Conservation (phyloP, 1,140 invertebrate genomes). For the Drosophila busckii region DNA sequence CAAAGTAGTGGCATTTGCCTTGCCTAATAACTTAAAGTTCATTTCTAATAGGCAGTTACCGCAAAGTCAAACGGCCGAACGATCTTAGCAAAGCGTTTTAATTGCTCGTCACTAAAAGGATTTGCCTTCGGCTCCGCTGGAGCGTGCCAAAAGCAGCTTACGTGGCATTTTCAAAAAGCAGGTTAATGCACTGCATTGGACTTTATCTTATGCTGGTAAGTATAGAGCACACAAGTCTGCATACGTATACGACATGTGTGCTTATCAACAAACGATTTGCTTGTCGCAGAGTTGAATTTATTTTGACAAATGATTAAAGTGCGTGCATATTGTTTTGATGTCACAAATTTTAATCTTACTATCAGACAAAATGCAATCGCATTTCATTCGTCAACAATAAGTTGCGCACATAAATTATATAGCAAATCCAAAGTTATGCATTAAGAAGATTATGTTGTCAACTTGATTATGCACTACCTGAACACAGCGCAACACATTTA, state of each 20-base stretch:
- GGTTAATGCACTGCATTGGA: no score
- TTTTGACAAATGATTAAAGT: no score
- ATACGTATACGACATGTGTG: slow-evolving; percentile 23
- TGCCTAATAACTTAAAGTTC: slow-evolving; percentile 29
- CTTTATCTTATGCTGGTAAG: slow-evolving; percentile 26
- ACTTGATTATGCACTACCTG: no score
- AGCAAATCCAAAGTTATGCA: no score
- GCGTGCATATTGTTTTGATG: no score
- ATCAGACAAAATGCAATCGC: no score
- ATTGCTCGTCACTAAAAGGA: slow-evolving; percentile 53
- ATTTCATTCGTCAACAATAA: no score
- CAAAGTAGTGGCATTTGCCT: slow-evolving; percentile 5
- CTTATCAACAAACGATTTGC: neutral
- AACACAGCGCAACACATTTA: slow-evolving; percentile 16
- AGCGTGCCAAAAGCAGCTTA: slow-evolving; percentile 28
- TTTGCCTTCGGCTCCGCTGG: slow-evolving; percentile 29
- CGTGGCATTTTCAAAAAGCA: no score
- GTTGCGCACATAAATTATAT: slow-evolving; percentile 29
- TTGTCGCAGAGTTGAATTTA: neutral
- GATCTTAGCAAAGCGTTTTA: slow-evolving; percentile 39
- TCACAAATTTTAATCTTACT: no score
- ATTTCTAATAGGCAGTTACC: slow-evolving; percentile 21
- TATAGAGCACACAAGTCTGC: slow-evolving; percentile 2
- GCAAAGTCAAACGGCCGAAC: slow-evolving; percentile 47
- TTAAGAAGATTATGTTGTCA: no score